These are phyloP conservation scores for Burhinus bistriatus DNA, from an alignment of 2,113 vertebrate genomes.

Conservation along the genomic window DNA sequence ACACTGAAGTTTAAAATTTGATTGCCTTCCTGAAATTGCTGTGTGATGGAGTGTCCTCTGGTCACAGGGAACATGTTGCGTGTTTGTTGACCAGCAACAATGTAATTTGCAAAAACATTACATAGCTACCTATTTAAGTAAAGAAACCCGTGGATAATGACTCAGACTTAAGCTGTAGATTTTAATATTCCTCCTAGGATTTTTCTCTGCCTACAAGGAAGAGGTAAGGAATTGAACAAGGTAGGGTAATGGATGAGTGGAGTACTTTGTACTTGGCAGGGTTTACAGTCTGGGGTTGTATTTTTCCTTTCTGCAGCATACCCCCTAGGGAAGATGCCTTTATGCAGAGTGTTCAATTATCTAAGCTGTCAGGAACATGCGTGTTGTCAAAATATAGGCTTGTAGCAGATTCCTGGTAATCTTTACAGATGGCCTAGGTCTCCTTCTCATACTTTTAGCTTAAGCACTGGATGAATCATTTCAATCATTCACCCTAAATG, in stretches of 20 bases:
- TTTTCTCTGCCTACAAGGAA: background rate
- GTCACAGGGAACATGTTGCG: background rate
- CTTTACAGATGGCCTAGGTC: background rate
- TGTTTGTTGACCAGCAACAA: background rate
- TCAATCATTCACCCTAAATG: background rate
- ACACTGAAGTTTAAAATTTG: background rate
- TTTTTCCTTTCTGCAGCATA: conserved; percentile 36
- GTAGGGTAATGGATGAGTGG: background rate
- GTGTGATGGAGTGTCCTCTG: background rate
- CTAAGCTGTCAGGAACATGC: background rate
- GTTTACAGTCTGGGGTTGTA: background rate
- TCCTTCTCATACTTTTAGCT: background rate
- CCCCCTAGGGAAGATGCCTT: conserved; percentile 9
- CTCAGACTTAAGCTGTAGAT: background rate
- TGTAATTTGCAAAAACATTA: background rate
- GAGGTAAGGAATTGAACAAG: background rate
- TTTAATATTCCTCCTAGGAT: conserved; percentile 5
- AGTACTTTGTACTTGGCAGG: conserved; percentile 8
- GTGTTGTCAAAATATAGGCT: background rate
- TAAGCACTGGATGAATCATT: background rate
- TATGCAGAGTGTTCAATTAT: conserved; percentile 25
- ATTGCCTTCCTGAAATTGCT: background rate
- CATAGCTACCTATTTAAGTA: background rate
- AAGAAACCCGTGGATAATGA: background rate
- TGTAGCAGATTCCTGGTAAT: background rate